Evolutionary conservation across 1,140 invertebrate species (phyloP), one percentile per base, ranked within the genome.

Genomic region (Lutraria rhynchaena): DNA sequence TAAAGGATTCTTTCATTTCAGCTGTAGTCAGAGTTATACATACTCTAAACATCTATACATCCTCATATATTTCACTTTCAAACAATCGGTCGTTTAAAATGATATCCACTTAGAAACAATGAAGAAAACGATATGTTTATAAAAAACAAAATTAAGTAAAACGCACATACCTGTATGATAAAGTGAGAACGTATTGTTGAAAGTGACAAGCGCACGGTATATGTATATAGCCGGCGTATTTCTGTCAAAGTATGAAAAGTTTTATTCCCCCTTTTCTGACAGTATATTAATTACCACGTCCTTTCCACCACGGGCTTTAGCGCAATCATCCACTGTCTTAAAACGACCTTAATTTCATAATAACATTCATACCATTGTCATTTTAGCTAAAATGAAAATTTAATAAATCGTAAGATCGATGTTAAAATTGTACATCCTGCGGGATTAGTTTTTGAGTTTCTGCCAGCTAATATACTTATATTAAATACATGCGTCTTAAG

Each of bases 261-360:
- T 67, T 67, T 67, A 67, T 67, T 67, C 49, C 63, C 22, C 19
- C 31, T 67, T 41, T 31, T 29, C 63, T 67, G 63, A 67, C 63
- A 67, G 41, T 46, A 31, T 67, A 67, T 67, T 67, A 67, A 67
- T 67, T 67, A 67, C 63, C 9, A 24, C 27, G 63, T 67, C 44
- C 61, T 67, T 65, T 49, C 31, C 63, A 46, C 63, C 37, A 41
- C 31, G 19, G 13, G 2, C 63, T 67, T 67, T n/a, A n/a, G n/a
- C n/a, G n/a, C n/a, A n/a, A n/a, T n/a, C n/a, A n/a, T n/a, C n/a
- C n/a, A n/a, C n/a, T n/a, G n/a, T n/a, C n/a, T n/a, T n/a, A n/a
- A n/a, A n/a, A n/a, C n/a, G n/a, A n/a, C n/a, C n/a, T n/a, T n/a
- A n/a, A n/a, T n/a, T n/a, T n/a, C n/a, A n/a, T n/a, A n/a, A n/a